phyloP scores from a whole-genome alignment of 2,888 invertebrate genomes.

The Drosophila bunnanda region DNA sequence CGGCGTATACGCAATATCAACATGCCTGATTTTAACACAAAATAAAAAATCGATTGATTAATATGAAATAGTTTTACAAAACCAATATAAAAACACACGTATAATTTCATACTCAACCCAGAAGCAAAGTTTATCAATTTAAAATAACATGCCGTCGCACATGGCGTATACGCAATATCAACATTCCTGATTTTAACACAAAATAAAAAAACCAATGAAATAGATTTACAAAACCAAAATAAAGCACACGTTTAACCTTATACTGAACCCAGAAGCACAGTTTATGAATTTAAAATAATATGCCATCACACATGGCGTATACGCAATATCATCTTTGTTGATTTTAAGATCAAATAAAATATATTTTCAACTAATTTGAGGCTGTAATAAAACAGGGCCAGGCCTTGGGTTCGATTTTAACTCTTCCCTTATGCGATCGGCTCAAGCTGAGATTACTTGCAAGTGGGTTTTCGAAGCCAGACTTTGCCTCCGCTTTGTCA shows the following conservation, averaged over 20 bases:
- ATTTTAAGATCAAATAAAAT: not conserved
- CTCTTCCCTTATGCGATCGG: slow-evolving; percentile 1
- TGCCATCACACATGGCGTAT: slow-evolving; percentile 13
- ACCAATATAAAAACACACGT: not conserved
- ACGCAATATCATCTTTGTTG: not conserved
- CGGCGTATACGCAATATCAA: no score
- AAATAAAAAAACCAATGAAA: not conserved
- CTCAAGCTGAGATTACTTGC: slow-evolving; percentile 4
- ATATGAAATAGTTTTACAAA: not conserved
- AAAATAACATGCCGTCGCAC: not conserved
- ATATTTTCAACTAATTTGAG: not conserved
- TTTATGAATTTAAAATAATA: not conserved
- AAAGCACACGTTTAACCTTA: not conserved
- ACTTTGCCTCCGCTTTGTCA: slow-evolving; percentile 38
- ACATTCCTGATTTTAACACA: not conserved
- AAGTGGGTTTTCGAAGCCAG: slow-evolving; percentile 29
- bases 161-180: slow-evolving; percentile 25
- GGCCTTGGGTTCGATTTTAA: slow-evolving; percentile 21
- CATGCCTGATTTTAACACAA: no score
- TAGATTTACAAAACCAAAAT: no score
- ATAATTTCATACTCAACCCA: not conserved
- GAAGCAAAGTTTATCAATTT: not conserved
- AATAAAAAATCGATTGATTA: not conserved
- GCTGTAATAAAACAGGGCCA: not conserved
- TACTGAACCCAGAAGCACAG: no score